Percentiles rank a stretch among this genome's conserved stretches.
These are phyloP conservation scores for Micropterix aruncella DNA, from an alignment of 2,888 invertebrate species.

Conservation along the genomic window DNA sequence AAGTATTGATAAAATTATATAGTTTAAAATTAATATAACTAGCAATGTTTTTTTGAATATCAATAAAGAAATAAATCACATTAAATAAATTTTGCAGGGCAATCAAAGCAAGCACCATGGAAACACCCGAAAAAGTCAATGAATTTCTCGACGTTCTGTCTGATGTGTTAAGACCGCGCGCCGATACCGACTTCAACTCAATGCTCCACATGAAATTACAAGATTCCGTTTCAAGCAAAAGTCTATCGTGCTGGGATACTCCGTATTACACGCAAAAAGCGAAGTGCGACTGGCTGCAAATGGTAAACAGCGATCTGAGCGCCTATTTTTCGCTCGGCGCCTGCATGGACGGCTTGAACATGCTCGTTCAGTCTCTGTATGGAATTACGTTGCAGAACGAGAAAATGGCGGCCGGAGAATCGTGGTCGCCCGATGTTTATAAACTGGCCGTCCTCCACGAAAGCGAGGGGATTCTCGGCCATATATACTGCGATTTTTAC, in stretches of 20 bases:
- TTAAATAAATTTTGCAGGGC: constrained; percentile 60
- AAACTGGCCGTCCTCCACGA: constrained; percentile 86
- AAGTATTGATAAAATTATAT: no score
- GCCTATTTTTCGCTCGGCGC: constrained; percentile 85
- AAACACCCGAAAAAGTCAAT: constrained; percentile 63
- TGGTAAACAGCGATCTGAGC: constrained; percentile 57
- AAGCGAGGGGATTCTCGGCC: constrained; percentile 68
- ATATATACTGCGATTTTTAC: constrained; percentile 96
- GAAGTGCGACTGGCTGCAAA: constrained; percentile 54
- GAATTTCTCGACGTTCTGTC: constrained; percentile 69
- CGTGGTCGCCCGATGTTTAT: constrained; percentile 80
- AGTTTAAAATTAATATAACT: constrained; percentile 1
- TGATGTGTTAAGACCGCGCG: constrained; percentile 51
- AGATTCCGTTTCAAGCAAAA: constrained; percentile 13
- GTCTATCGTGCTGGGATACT: constrained; percentile 69
- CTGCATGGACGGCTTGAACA: constrained; percentile 95
- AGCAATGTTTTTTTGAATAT: no score
- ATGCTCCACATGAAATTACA: constrained; percentile 62
- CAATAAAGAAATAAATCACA: no score
- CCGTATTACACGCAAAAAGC: constrained; percentile 70
- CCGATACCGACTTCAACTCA: constrained; percentile 56
- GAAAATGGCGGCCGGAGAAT: constrained; percentile 50
- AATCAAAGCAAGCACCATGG: constrained; percentile 75
- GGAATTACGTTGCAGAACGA: constrained; percentile 64
- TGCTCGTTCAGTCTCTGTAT: constrained; percentile 70